These are phyloP conservation scores for Onychomys leucogaster DNA, from an alignment of 2,797 vertebrate species.

Conservation along the genomic window DNA sequence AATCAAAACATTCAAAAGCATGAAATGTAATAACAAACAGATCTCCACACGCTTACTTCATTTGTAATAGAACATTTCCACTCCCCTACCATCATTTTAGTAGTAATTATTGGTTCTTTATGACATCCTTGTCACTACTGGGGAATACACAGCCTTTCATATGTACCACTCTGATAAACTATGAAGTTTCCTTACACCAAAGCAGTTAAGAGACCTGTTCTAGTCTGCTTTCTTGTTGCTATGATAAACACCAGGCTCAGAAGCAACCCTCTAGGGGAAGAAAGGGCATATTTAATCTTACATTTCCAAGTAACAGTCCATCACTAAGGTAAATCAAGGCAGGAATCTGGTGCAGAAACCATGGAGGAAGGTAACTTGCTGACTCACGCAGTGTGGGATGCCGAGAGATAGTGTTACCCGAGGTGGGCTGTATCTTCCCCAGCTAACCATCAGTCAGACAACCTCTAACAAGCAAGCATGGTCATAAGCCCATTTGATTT, in stretches of 20 bases:
- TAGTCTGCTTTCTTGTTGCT: neutral
- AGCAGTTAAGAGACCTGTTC: neutral
- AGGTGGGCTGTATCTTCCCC: neutral
- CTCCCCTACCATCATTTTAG: neutral
- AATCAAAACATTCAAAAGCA: conserved; percentile 63
- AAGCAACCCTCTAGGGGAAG: neutral
- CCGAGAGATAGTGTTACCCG: neutral
- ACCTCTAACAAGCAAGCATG: neutral
- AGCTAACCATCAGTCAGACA: neutral
- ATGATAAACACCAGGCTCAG: neutral
- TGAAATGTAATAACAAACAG: conserved; percentile 35
- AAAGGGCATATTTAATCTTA: neutral
- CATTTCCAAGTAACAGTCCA: neutral
- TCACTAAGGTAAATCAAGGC: neutral
- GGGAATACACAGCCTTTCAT: neutral
- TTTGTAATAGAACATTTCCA: conserved; percentile 20
- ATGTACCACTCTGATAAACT: neutral
- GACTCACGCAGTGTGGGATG: neutral
- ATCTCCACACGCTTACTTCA: conserved; percentile 20
- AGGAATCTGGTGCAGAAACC: neutral
- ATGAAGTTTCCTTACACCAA: neutral
- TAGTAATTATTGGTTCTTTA: neutral
- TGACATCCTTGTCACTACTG: neutral
- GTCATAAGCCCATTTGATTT: neutral
- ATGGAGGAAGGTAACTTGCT: neutral